Base-by-base conservation (phyloP, 2,888 invertebrate genomes). In the Orthosia cruda region DNA sequence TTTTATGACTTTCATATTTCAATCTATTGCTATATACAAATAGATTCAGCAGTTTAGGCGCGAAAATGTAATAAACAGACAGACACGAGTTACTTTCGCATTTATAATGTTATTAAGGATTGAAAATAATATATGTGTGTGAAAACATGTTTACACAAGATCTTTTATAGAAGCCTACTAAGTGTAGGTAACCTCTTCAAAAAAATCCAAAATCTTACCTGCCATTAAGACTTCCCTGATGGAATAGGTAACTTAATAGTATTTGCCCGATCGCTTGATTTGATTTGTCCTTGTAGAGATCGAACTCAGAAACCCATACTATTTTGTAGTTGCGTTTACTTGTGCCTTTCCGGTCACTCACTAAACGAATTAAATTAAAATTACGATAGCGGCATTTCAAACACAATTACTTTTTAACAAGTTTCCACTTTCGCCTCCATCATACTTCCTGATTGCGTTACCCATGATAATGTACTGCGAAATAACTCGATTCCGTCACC, bases 361-460 rank as follows among this genome's bases (percentile, higher is more conserved):
- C 40, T 0, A 40, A 9, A 40, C 40, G 40, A 40, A 9, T 40
- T 40, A 40, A 9, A 40, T 1, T 40, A 16, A 23, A 13, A 45
- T 40, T 23, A 11, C 18, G n/a, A 65, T 40, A n/a, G n/a, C 5
- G 13, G n/a, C 18, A n/a, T 47, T 76, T 47, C 5, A n/a, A 75
- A 50, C 1, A 26, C 26, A 58, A 58, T 74, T 45, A 47, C 26
- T 50, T 26, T 68, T 77, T 54, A 77, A 15, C 40, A 61, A 61
- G n/a, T 61, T 58, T 69, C 4, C 49, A 61, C 18, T 62, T 45
- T n/a, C 45, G 13, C 49, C 54, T 71, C 40, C 65, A 45, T 66
- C 20, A 67, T 58, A 55, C 32, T 66, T 66, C 47, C 40, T 71
- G 76, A 68, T 66, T 76, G 45, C 47, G 55, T 71, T 81, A 63